Base-by-base conservation (phyloP, 1,140 invertebrate species). In the Cecropterus lyciades region DNA sequence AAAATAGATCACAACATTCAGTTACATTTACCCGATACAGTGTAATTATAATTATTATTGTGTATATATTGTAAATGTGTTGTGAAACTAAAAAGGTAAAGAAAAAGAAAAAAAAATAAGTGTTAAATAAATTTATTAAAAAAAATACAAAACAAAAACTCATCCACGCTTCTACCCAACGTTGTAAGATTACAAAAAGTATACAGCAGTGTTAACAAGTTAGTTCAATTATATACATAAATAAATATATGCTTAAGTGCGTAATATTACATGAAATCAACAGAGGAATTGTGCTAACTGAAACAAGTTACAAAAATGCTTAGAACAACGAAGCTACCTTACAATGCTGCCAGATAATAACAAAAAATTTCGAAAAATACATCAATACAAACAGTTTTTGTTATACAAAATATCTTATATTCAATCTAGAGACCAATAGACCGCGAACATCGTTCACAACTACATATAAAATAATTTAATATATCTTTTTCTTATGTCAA, bases 91-190 rank as follows among this genome's bases (percentile, higher is more conserved):
- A 67, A 69, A 63, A 63, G 43, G 69, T 20, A 53, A 75, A 59
- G 33, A 75, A 73, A 77, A 81, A 80, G 76, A 72, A 57, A 67
- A 84, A 80, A 70, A 70, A 69, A 68, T 65, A 84, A 81, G 80
- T 85, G 81, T 91, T 89, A 84, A 87, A 91, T 84, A 91, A 82
- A 85, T 91, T 91, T 89, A 89, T 91, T 90, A 79, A 87, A 91
- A 90, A 87, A 87, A 86, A 78, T 73, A 84, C 70, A 85, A 86
- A 86, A 85, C 71, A 79, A 82, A 84, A 85, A 84, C 17, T 73
- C 83, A 75, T 79, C 71, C 77, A 79, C 80, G 82, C 82, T 75
- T 81, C 81, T 81, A 83, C 73, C 74, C 80, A 82, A 85, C 66
- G 73, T 81, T 82, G 78, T 71, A 85, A 72, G 68, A 73, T 75